Evolutionary conservation across 2,113 vertebrate species (phyloP).

Genomic region (Tringa solitaria): DNA sequence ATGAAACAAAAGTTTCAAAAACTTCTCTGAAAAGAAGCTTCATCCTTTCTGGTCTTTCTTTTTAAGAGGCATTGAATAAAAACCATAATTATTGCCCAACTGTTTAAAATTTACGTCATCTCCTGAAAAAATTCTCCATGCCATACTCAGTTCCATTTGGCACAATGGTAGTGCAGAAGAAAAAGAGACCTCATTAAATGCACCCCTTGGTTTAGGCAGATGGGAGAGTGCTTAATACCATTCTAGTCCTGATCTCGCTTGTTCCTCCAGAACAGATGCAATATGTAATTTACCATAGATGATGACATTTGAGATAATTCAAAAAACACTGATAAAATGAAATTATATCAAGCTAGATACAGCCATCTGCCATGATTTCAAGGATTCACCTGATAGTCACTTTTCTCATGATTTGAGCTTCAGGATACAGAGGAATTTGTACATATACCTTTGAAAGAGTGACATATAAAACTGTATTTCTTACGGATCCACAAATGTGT

Average conservation of each 20-base stretch:
- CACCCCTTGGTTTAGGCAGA: slow-evolving; percentile 8
- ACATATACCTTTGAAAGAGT: neutral
- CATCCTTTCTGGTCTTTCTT: neutral
- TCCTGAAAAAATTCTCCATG: neutral
- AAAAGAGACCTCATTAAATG: neutral
- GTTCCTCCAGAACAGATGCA: slow-evolving; percentile 38
- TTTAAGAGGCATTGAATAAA: neutral
- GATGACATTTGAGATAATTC: slow-evolving; percentile 45
- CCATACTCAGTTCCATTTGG: neutral
- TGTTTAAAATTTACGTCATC: neutral
- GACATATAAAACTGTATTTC: neutral
- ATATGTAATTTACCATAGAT: slow-evolving; percentile 15
- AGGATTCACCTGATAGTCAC: neutral
- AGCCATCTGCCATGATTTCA: slow-evolving; percentile 29
- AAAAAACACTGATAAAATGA: slow-evolving; percentile 31
- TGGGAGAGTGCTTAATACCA: slow-evolving; percentile 16
- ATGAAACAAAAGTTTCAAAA: neutral
- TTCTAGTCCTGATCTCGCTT: slow-evolving; percentile 1
- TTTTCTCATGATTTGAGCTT: neutral
- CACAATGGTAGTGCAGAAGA: neutral
- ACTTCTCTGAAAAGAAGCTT: neutral
- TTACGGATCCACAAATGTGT: neutral
- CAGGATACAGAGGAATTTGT: neutral
- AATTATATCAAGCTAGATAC: slow-evolving; percentile 21
- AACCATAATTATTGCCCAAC: neutral